Percentiles rank a stretch among this genome's conserved stretches.
Evolutionary conservation across 1,140 invertebrate species (phyloP).

Genomic region (Aphidius gifuensis): DNA sequence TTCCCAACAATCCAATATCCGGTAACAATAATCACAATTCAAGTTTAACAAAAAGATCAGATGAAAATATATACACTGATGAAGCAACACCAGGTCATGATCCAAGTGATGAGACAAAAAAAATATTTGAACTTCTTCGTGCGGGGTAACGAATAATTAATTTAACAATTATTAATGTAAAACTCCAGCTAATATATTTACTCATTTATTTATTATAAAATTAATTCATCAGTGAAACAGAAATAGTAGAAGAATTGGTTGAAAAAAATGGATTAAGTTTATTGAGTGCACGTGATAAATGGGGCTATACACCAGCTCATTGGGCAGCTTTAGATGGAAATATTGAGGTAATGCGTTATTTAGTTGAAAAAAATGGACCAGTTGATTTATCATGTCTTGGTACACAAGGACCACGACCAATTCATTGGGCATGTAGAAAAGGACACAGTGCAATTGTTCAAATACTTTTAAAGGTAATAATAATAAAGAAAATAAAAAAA

Average conservation of each 20-base stretch:
- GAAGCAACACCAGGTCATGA: conserved; percentile 43
- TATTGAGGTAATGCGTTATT: conserved; percentile 76
- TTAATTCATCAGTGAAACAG: conserved; percentile 61
- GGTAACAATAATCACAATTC: conserved; percentile 54
- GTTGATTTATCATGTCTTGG: conserved; percentile 83
- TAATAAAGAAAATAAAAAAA: too few species aligned
- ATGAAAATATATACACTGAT: conserved; percentile 48
- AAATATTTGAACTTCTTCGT: conserved; percentile 49
- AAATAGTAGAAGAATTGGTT: conserved; percentile 72
- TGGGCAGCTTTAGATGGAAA: conserved; percentile 88
- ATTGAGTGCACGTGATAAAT: conserved; percentile 76
- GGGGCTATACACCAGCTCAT: conserved; percentile 88
- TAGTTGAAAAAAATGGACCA: conserved; percentile 77
- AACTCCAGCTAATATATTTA: not conserved
- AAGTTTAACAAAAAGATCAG: conserved; percentile 36
- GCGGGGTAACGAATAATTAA: conserved; percentile 36
- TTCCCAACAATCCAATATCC: conserved; percentile 64
- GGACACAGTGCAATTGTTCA: conserved; percentile 85
- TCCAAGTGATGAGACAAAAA: conserved; percentile 44
- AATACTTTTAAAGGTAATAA: conserved; percentile 71
- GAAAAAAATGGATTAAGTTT: conserved; percentile 71
- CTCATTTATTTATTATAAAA: not conserved
- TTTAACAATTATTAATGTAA: not conserved
- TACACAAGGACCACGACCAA: conserved; percentile 82
- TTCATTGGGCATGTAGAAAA: conserved; percentile 87